Percentiles rank a stretch among this genome's conserved stretches.
Evolutionary conservation across 1,140 invertebrate species (phyloP).

Genomic region (Cyphomyrmex costatus): DNA sequence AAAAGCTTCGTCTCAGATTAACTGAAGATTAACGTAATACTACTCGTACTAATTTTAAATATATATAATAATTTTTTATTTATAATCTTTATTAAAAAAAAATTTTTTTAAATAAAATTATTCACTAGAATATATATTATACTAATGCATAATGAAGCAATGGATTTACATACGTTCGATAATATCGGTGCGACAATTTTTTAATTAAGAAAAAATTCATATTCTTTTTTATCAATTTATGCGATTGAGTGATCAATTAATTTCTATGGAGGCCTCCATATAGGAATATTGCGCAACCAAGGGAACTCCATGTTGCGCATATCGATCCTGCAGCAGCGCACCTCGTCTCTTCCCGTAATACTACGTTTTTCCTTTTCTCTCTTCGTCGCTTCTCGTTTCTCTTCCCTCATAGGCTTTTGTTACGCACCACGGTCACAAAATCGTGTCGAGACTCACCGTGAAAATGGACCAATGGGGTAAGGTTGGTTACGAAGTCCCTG

Average conservation of each 20-base stretch:
- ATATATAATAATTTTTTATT: constrained; percentile 1
- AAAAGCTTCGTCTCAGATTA: neutral
- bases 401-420: constrained; percentile 60
- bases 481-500: constrained; percentile 63
- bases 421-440: constrained; percentile 71
- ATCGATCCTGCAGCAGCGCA: constrained; percentile 67
- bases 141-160: neutral
- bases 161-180: neutral
- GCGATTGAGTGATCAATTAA: constrained; percentile 60
- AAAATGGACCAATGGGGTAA: constrained; percentile 74
- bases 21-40: neutral
- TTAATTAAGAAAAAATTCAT: neutral
- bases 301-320: constrained; percentile 66
- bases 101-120: too few relatives aligned
- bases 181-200: neutral
- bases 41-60: neutral
- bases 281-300: constrained; percentile 65
- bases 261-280: constrained; percentile 52
- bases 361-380: constrained; percentile 54
- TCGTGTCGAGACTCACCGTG: constrained; percentile 73
- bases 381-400: constrained; percentile 1
- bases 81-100: neutral
- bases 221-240: neutral
- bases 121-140: neutral
- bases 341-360: constrained; percentile 58